Evolutionary conservation across 1,140 invertebrate species (phyloP).

Genomic region (Brachionus rotundiformis): DNA sequence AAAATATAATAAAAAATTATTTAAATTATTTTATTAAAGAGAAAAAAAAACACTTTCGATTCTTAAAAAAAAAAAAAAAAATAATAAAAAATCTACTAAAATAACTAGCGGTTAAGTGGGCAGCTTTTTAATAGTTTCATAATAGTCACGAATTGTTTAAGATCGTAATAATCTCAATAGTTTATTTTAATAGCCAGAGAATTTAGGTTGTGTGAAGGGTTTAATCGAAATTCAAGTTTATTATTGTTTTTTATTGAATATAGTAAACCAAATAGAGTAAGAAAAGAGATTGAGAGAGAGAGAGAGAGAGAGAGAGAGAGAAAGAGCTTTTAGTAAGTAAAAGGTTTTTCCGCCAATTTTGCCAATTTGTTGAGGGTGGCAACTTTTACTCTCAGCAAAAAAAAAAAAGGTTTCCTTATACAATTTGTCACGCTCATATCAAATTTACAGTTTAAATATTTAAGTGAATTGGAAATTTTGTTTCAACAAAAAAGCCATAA

Average conservation of each 20-base stretch:
- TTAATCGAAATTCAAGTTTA: constrained; percentile 6
- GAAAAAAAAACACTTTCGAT: not conserved
- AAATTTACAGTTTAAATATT: constrained; percentile 22
- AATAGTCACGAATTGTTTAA: constrained; percentile 19
- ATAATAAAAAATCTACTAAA: not conserved
- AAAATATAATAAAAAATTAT: too few species aligned
- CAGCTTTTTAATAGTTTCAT: constrained; percentile 2
- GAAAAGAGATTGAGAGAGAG: too few species aligned
- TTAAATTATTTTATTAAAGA: too few species aligned
- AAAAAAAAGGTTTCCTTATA: constrained; percentile 19
- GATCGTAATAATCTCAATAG: constrained; percentile 12
- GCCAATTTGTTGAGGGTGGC: not conserved
- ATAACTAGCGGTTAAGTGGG: not conserved
- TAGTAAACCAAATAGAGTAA: constrained; percentile 6
- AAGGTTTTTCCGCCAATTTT: not conserved
- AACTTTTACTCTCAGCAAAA: constrained; percentile 11
- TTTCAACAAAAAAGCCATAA: constrained; percentile 12
- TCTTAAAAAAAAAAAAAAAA: not conserved
- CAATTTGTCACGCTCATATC: constrained; percentile 8
- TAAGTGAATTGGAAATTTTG: constrained; percentile 14
- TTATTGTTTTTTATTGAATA: constrained; percentile 22
- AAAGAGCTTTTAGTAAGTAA: not conserved
- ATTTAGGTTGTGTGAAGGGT: constrained; percentile 17
- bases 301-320: not conserved
- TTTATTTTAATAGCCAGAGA: not conserved